Conservation (phyloP, 2,113 vertebrate genomes). For the Prunella fulvescens region DNA sequence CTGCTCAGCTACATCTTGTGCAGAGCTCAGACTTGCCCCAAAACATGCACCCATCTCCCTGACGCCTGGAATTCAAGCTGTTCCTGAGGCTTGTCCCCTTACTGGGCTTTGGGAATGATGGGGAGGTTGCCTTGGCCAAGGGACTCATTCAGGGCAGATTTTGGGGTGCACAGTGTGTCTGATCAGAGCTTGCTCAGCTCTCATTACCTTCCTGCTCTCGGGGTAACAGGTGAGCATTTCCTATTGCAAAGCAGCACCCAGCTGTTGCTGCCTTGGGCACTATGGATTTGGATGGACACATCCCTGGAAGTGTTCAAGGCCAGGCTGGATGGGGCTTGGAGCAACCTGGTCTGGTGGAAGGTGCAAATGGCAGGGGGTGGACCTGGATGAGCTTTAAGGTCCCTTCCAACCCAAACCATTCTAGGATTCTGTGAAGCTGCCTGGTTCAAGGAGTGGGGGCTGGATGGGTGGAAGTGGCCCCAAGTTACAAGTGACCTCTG, state of each 20-base stretch:
- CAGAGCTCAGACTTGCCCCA: neutral
- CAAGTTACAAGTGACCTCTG: neutral
- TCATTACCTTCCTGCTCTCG: neutral
- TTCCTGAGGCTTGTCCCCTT: neutral
- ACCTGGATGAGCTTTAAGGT: neutral
- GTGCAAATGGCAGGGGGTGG: neutral
- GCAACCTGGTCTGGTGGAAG: neutral
- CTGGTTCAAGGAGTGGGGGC: fast-evolving
- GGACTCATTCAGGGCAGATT: neutral
- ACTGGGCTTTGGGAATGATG: neutral
- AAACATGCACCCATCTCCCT: neutral
- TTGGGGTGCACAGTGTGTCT: neutral
- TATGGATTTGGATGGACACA: neutral
- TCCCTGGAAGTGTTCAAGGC: neutral
- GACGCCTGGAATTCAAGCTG: neutral
- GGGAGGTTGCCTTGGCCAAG: fast-evolving
- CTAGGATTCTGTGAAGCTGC: neutral
- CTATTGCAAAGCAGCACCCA: neutral
- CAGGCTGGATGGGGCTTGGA: neutral
- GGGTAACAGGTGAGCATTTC: neutral
- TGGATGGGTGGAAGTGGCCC: too few relatives aligned
- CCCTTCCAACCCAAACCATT: neutral
- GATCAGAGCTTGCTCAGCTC: neutral
- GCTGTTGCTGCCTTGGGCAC: neutral
- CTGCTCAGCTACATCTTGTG: neutral